Evolutionary conservation across 2,113 vertebrate genomes (phyloP).

Genomic region (Leptocoma aspasia): DNA sequence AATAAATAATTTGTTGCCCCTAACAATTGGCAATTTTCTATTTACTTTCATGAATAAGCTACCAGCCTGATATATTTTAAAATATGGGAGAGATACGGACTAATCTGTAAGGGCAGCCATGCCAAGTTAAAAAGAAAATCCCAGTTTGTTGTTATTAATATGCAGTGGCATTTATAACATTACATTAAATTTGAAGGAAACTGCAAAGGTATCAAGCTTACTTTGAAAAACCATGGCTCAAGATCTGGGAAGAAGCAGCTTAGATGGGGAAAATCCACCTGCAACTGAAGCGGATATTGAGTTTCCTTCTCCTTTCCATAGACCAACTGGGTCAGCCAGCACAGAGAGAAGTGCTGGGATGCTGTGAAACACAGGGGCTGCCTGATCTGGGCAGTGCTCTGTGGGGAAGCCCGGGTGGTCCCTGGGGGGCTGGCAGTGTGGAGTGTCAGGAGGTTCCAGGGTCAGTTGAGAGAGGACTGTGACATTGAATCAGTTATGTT

Average conservation of each 20-base stretch:
- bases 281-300: not conserved
- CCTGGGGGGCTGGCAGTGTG: rapidly evolving
- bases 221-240: not conserved
- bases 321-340: not conserved
- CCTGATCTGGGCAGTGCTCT: not conserved
- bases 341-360: not conserved
- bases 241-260: not conserved
- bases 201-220: not conserved
- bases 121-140: not conserved
- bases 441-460: not conserved
- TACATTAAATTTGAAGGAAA: not conserved
- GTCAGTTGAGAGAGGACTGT: not conserved
- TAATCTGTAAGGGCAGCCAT: not conserved
- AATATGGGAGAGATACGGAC: not conserved
- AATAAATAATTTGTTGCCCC: not conserved
- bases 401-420: rapidly evolving
- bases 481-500: rapidly evolving
- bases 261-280: not conserved
- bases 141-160: not conserved
- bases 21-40: not conserved
- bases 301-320: not conserved
- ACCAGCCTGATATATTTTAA: not conserved
- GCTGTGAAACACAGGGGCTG: not conserved
- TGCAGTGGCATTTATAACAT: not conserved
- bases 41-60: not conserved